phyloP scores from a whole-genome alignment of 1,140 invertebrate species.

The Drosophila santomea region DNA sequence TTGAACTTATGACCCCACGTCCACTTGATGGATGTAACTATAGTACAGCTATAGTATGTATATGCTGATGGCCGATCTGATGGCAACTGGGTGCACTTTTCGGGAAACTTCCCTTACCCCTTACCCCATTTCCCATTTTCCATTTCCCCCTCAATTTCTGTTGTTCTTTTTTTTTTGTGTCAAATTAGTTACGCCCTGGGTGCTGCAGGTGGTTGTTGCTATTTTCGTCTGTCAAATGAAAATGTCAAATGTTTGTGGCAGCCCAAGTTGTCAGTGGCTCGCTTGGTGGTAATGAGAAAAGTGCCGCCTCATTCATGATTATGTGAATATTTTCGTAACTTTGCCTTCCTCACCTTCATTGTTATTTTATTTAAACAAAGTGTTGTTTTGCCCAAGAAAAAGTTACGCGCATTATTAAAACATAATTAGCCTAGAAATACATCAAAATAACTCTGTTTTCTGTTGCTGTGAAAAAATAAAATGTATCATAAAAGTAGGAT shows the following conservation, averaged over 20 bases:
- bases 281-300: constrained; percentile 42
- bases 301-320: constrained; percentile 42
- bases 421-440: too few relatives aligned
- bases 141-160: constrained; percentile 2
- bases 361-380: not conserved
- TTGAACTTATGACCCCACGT: constrained; percentile 65
- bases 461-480: too few relatives aligned
- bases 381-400: not conserved
- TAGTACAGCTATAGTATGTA: not conserved
- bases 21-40: constrained; percentile 45
- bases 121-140: not conserved
- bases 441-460: too few relatives aligned
- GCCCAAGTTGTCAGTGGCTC: constrained; percentile 40
- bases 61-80: not conserved
- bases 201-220: constrained; percentile 68
- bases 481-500: too few relatives aligned
- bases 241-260: constrained; percentile 57
- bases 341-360: not conserved
- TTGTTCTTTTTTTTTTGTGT: constrained; percentile 53
- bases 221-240: constrained; percentile 48
- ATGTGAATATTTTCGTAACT: constrained; percentile 1
- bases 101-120: constrained; percentile 8
- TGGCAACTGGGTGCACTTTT: constrained; percentile 21
- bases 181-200: constrained; percentile 71
- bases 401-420: too few relatives aligned